phyloP scores from a whole-genome alignment of 2,888 invertebrate species.

The Ferrisia virgata region DNA sequence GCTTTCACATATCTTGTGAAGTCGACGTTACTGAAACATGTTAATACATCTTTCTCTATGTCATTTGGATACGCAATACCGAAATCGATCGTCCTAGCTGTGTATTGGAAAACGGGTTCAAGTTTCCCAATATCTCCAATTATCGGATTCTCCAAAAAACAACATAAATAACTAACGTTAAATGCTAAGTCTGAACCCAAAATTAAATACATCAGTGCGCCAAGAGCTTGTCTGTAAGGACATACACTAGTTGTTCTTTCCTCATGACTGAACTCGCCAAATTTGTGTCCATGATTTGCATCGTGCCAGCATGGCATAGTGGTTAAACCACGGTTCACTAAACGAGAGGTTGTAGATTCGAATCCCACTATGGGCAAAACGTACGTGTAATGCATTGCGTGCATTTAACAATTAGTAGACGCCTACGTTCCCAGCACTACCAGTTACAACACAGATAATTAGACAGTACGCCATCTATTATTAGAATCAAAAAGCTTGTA shows the following conservation, averaged over 20 bases:
- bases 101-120: constrained; percentile 40
- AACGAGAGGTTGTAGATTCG: no score
- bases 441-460: no score
- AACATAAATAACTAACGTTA: constrained; percentile 50
- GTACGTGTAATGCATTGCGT: no score
- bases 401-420: no score
- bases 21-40: constrained; percentile 49
- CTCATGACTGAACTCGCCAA: no score
- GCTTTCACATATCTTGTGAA: constrained; percentile 48
- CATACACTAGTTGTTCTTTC: constrained; percentile 1
- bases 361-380: no score
- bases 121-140: constrained; percentile 48
- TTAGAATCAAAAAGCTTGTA: no score
- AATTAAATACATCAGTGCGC: constrained; percentile 51
- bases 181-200: constrained; percentile 49
- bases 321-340: no score
- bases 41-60: neutral
- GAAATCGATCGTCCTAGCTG: constrained; percentile 38
- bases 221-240: constrained; percentile 49
- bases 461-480: no score
- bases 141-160: constrained; percentile 50
- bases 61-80: neutral
- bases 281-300: no score
- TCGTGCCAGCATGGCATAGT: no score
- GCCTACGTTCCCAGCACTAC: no score